A percentile compares a stretch with the other conserved stretches of the same genome.
phyloP scores from a whole-genome alignment of 2,797 vertebrate species.

The Gastrophryne carolinensis region DNA sequence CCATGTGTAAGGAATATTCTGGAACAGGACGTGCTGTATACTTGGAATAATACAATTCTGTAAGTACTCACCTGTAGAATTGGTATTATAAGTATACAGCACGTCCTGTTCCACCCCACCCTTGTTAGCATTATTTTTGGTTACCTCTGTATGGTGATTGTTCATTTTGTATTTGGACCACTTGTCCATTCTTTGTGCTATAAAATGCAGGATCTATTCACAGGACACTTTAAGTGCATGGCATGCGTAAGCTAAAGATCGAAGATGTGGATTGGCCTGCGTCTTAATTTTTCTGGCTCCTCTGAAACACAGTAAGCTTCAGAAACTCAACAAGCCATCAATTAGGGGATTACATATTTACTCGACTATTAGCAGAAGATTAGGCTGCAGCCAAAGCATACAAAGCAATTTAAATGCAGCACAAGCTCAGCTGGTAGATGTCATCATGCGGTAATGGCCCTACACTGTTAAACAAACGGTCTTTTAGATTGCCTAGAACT shows the following conservation, averaged over 20 bases:
- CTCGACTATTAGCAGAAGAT: not conserved
- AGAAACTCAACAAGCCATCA: not conserved
- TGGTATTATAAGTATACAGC: too few relatives aligned
- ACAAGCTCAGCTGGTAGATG: not conserved
- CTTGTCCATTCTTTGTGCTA: conserved; percentile 12
- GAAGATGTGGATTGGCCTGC: not conserved
- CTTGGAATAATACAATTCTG: too few relatives aligned
- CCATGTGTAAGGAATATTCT: too few relatives aligned
- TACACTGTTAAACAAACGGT: not conserved
- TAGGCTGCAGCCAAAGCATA: not conserved
- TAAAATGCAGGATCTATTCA: not conserved
- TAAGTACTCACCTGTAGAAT: too few relatives aligned
- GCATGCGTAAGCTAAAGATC: not conserved
- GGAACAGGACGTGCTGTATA: too few relatives aligned
- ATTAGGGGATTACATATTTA: not conserved
- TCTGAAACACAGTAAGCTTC: not conserved
- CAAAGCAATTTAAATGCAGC: not conserved
- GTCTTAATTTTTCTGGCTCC: not conserved
- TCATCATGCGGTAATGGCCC: not conserved
- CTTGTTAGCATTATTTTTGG: too few relatives aligned
- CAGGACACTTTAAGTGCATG: not conserved
- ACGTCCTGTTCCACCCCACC: too few relatives aligned
- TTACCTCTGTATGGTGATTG: too few relatives aligned
- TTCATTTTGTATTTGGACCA: too few relatives aligned
- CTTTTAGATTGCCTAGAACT: too few relatives aligned